Conservation (phyloP, 2,888 invertebrate species). For the Epinotia bilunana region DNA sequence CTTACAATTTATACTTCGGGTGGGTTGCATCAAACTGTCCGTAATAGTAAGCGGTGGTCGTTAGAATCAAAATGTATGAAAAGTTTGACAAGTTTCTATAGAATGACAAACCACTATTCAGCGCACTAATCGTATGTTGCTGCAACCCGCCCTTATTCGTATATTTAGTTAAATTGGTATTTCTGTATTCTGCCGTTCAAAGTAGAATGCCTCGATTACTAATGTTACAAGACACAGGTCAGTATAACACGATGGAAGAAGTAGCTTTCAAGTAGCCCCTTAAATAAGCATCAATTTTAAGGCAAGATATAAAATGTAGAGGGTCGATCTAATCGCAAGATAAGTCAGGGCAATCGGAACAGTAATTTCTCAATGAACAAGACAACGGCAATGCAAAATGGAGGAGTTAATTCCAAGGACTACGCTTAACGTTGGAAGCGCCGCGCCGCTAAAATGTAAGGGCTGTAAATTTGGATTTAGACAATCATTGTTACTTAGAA, state of each 20-base stretch:
- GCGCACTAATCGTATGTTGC: no score
- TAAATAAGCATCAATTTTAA: not conserved
- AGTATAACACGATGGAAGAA: not conserved
- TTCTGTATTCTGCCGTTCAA: no score
- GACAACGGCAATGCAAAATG: constrained; percentile 49
- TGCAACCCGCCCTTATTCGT: no score
- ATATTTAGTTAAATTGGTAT: no score
- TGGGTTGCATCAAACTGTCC: no score
- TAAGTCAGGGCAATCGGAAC: constrained; percentile 44
- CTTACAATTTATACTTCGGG: no score
- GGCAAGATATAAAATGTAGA: constrained; percentile 6
- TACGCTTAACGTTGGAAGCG: constrained; percentile 50
- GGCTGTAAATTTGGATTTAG: constrained; percentile 20
- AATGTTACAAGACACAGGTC: no score
- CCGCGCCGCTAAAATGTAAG: constrained; percentile 46
- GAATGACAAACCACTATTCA: no score
- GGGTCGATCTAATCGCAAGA: constrained; percentile 36
- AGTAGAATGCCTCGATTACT: no score
- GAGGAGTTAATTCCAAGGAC: constrained; percentile 52
- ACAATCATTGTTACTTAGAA: not conserved
- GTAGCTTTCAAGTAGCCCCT: not conserved
- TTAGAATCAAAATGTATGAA: no score
- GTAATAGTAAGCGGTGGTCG: no score
- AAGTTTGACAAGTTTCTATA: no score
- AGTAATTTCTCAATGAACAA: constrained; percentile 47